Base-by-base conservation (phyloP, 2,797 vertebrate genomes). In the Malurus splendens region DNA sequence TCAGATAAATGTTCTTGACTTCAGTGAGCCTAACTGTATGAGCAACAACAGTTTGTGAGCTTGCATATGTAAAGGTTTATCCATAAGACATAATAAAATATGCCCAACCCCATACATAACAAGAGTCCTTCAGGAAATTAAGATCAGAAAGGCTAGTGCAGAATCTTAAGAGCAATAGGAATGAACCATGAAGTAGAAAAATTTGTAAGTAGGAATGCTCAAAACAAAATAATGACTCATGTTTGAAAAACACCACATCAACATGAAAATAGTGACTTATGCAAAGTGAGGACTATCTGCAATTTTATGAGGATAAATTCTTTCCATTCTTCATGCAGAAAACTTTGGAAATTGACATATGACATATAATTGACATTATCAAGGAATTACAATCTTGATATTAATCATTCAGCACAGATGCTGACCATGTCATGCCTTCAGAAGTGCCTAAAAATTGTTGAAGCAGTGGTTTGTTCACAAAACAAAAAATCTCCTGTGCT, bases 271-370 rank as follows among this genome's bases (percentile, higher is more conserved):
- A 47, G 48, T 25, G 8, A 87, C 27, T 83, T 82, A 70, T 0
- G 0, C 19, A 50, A 84, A 88, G 30, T 39, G 12, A 88, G 25
- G 32, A 14, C 28, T 57, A 54, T 60, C 4, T 82, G 59, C 30
- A 74, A 55, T 88, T 95, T 88, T 87, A 75, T 91, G 94, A 89
- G 18, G 32, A 47, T 84, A 84, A 73, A 82, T 89, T 92, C 91
- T 44, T 90, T 60, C 45, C 17, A 76, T 85, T 41, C 12, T 67
- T 25, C 36, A 70, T 16, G 24, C 41, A 88, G 55, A 42, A 93
- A 93, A 70, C 59, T 80, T 80, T 32, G 28, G 68, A 93, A 94
- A 94, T 8, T 41, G 89, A 82, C 32, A 24, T 83, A 75, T 5
- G 14, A 41, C 36, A 36, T 36, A 36, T 36, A 36, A 36, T 36